A percentile compares a stretch with the other conserved stretches of the same genome.
Evolutionary conservation across 2,888 invertebrate species (phyloP).

Genomic region (Sarcophaga subvicina): DNA sequence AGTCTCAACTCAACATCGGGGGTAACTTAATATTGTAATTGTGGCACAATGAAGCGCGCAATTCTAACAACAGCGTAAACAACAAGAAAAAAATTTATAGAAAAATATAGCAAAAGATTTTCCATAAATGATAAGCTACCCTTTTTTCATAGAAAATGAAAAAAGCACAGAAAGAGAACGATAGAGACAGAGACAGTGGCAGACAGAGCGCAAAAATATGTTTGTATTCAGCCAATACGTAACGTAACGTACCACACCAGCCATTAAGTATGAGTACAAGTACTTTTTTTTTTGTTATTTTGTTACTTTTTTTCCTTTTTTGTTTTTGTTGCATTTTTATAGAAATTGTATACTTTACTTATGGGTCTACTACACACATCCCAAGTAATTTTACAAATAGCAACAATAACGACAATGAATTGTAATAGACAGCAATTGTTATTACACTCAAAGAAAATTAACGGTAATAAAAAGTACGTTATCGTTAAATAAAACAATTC

Average conservation of each 20-base stretch:
- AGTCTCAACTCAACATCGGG: slow-evolving; percentile 62
- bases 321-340: slow-evolving; percentile 4
- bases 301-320: neutral
- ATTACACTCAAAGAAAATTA: slow-evolving; percentile 26
- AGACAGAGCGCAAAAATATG: neutral
- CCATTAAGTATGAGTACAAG: slow-evolving; percentile 38
- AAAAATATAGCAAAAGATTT: slow-evolving; percentile 73
- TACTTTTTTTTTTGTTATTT: slow-evolving; percentile 11
- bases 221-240: neutral
- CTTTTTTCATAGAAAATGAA: slow-evolving; percentile 72
- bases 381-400: slow-evolving; percentile 28
- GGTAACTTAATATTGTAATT: slow-evolving; percentile 79
- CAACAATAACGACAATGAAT: slow-evolving; percentile 30
- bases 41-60: slow-evolving; percentile 80
- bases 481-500: too few relatives aligned
- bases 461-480: too few relatives aligned
- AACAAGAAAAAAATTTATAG: slow-evolving; percentile 23
- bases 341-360: slow-evolving; percentile 55
- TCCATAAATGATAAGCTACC: slow-evolving; percentile 79
- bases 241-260: slow-evolving; percentile 14
- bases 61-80: slow-evolving; percentile 69
- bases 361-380: slow-evolving; percentile 22
- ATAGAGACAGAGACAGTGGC: too few relatives aligned
- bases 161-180: slow-evolving; percentile 51
- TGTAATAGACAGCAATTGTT: slow-evolving; percentile 43